These are phyloP conservation scores for Heteromurus nitidus DNA, from an alignment of 2,888 invertebrate species.

Conservation along the genomic window DNA sequence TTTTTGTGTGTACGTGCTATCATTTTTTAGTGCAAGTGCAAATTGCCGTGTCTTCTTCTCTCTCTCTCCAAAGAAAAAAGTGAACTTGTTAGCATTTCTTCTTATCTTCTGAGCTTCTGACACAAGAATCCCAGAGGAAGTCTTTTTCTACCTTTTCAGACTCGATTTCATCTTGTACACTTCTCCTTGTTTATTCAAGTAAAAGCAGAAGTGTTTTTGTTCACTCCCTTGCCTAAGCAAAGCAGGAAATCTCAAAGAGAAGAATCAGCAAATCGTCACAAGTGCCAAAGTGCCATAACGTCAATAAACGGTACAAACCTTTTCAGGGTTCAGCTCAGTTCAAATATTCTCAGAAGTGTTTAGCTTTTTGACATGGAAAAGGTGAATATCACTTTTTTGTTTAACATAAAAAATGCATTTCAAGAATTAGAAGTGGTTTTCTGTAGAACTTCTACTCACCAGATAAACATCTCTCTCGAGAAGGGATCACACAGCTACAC, in stretches of 20 bases:
- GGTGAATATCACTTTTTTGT: neutral
- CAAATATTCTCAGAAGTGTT: neutral
- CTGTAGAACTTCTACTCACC: neutral
- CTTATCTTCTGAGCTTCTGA: neutral
- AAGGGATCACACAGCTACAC: neutral
- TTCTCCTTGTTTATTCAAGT: conserved; percentile 1
- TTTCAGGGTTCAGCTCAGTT: no score
- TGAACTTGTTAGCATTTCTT: neutral
- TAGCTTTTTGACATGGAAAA: neutral
- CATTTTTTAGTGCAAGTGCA: neutral
- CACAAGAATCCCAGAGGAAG: neutral
- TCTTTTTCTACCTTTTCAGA: neutral
- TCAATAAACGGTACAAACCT: neutral
- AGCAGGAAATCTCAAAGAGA: neutral
- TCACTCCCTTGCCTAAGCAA: neutral
- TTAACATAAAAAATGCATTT: conserved; percentile 7
- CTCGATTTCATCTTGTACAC: neutral
- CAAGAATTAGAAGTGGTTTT: neutral
- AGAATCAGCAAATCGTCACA: conserved; percentile 8
- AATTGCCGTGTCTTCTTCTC: neutral
- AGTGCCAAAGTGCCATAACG: neutral
- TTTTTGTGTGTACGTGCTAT: neutral
- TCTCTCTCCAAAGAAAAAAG: neutral
- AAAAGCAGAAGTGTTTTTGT: no score
- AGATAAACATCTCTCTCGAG: neutral